Evolutionary conservation across 2,888 invertebrate species (phyloP).

Genomic region (Hyppa rectilinea): DNA sequence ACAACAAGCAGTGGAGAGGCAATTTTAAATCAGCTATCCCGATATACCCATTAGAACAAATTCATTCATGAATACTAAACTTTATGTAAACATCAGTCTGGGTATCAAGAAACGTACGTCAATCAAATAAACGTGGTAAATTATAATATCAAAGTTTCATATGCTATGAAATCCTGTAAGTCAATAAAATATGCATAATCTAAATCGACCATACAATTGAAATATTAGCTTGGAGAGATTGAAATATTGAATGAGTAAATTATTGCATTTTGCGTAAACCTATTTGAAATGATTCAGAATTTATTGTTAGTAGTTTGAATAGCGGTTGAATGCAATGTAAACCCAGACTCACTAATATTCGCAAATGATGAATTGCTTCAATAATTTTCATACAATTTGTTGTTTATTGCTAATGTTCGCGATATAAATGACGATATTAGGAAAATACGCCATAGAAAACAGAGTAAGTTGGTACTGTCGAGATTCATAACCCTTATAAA

Average conservation of each 20-base stretch:
- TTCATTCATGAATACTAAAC: background rate
- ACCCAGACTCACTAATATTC: background rate
- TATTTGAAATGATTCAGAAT: background rate
- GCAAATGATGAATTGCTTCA: background rate
- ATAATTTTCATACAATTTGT: background rate
- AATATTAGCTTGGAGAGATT: conserved; percentile 1
- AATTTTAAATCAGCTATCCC: too few relatives aligned
- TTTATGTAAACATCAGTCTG: background rate
- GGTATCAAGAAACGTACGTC: too few relatives aligned
- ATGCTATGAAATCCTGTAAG: background rate
- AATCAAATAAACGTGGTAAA: background rate
- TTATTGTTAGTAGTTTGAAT: background rate
- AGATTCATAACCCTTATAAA: too few relatives aligned
- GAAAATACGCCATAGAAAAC: background rate
- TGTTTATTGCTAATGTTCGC: background rate
- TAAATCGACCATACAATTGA: conserved; percentile 1
- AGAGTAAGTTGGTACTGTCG: background rate
- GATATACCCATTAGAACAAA: background rate
- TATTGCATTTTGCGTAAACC: too few relatives aligned
- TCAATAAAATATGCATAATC: conserved; percentile 11
- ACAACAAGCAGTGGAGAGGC: background rate
- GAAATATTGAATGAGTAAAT: background rate
- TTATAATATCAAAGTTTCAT: background rate
- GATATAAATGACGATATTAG: background rate
- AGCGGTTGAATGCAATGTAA: background rate